Conservation (phyloP, 2,888 invertebrate species). For the Mythimna loreyi region DNA sequence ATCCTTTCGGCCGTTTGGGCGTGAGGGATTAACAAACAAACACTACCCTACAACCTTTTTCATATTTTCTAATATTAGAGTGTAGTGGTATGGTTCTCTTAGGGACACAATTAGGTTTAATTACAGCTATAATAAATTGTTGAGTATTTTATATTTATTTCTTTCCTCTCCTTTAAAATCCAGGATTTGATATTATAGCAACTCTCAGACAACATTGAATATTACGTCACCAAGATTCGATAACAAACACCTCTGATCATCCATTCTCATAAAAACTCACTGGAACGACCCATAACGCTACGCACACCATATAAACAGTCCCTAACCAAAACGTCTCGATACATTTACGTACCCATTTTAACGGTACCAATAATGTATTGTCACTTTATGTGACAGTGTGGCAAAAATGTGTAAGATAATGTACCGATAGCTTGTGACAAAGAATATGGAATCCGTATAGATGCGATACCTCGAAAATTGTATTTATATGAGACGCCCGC, state of each 20-base stretch:
- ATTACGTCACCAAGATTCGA: neutral
- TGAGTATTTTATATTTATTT: too few species aligned
- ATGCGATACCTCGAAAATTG: neutral
- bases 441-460: slow-evolving; percentile 7
- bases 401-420: slow-evolving; percentile 63
- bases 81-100: too few species aligned
- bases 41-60: too few species aligned
- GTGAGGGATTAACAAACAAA: too few species aligned
- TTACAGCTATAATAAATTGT: too few species aligned
- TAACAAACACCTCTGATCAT: slow-evolving; percentile 15
- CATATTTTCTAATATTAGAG: too few species aligned
- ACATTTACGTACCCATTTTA: slow-evolving; percentile 59
- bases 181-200: neutral
- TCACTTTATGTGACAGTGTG: slow-evolving; percentile 63
- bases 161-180: neutral
- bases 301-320: slow-evolving; percentile 25
- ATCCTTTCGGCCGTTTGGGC: too few species aligned
- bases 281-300: slow-evolving; percentile 16
- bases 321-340: slow-evolving; percentile 48
- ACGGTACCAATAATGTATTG: slow-evolving; percentile 62
- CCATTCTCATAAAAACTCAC: slow-evolving; percentile 26
- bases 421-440: slow-evolving; percentile 37
- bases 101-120: too few species aligned
- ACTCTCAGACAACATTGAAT: neutral
- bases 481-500: neutral